A percentile compares a stretch with the other conserved stretches of the same genome.
These are phyloP conservation scores for Hemaris fuciformis DNA, from an alignment of 2,888 invertebrate species.

Conservation along the genomic window DNA sequence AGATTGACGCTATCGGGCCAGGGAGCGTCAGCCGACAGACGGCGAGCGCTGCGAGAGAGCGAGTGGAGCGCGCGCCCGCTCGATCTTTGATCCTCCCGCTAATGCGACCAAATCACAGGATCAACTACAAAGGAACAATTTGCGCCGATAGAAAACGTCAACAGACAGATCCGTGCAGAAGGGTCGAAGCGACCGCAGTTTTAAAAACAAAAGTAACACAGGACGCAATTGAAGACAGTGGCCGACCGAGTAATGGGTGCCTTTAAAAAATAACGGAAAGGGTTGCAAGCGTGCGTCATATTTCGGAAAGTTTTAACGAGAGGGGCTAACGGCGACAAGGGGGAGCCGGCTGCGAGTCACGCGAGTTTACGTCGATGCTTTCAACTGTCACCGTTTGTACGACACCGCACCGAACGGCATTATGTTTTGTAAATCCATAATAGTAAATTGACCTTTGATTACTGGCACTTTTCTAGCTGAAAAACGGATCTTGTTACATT, in stretches of 20 bases:
- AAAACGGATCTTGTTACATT: not conserved
- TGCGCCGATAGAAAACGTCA: conserved; percentile 28
- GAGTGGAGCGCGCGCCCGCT: conserved; percentile 32
- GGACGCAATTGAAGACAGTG: conserved; percentile 52
- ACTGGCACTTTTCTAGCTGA: conserved; percentile 1
- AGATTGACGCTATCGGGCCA: conserved; percentile 78
- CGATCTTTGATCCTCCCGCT: conserved; percentile 51
- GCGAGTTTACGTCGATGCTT: conserved; percentile 62
- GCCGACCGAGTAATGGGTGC: conserved; percentile 47
- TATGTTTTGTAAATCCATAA: conserved; percentile 25
- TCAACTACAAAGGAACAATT: conserved; percentile 51
- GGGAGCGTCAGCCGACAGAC: conserved; percentile 42
- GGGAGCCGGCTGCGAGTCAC: conserved; percentile 54
- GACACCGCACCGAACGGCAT: conserved; percentile 18
- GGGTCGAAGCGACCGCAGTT: conserved; percentile 36
- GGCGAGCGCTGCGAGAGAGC: conserved; percentile 28
- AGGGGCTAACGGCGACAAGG: conserved; percentile 48
- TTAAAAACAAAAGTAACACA: conserved; percentile 46
- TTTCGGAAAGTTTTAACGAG: conserved; percentile 74
- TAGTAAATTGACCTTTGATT: not conserved
- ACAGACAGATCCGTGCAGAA: conserved; percentile 18
- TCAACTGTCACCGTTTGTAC: conserved; percentile 55
- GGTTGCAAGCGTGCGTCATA: conserved; percentile 66
- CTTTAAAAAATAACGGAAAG: conserved; percentile 65
- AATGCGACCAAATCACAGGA: conserved; percentile 60